phyloP scores from a whole-genome alignment of 2,888 invertebrate species.

The Luperina testacea region DNA sequence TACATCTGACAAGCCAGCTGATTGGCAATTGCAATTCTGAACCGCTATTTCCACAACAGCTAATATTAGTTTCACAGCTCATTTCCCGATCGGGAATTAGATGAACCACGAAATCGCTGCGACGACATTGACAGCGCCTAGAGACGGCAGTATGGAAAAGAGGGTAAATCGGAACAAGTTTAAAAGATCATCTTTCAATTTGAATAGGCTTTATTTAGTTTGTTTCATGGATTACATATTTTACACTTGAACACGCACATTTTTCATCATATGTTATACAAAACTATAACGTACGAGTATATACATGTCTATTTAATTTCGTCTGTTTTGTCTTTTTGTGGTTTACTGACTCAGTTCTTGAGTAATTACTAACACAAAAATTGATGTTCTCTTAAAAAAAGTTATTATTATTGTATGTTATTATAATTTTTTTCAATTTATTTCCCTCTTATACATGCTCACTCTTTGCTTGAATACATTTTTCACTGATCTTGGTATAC shows the following conservation, averaged over 20 bases:
- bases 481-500: not conserved
- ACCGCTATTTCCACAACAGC: not conserved
- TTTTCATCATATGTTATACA: not conserved
- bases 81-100: not conserved
- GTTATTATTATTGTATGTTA: too few species aligned
- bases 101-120: not conserved
- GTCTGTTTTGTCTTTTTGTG: too few species aligned
- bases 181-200: too few species aligned
- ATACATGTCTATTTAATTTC: too few species aligned
- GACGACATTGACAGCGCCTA: too few species aligned
- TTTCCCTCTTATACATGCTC: not conserved
- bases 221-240: not conserved
- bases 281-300: not conserved
- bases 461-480: not conserved
- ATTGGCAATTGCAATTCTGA: not conserved
- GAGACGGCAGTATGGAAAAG: not conserved
- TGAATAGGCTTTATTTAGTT: not conserved
- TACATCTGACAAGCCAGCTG: too few species aligned
- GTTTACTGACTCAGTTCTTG: too few species aligned
- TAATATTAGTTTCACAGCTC: too few species aligned
- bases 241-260: not conserved
- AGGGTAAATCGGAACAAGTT: not conserved
- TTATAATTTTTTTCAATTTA: too few species aligned
- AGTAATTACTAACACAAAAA: too few species aligned
- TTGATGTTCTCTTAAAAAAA: too few species aligned